Evolutionary conservation across 2,888 invertebrate genomes (phyloP).

Genomic region (Heliconius cydno): DNA sequence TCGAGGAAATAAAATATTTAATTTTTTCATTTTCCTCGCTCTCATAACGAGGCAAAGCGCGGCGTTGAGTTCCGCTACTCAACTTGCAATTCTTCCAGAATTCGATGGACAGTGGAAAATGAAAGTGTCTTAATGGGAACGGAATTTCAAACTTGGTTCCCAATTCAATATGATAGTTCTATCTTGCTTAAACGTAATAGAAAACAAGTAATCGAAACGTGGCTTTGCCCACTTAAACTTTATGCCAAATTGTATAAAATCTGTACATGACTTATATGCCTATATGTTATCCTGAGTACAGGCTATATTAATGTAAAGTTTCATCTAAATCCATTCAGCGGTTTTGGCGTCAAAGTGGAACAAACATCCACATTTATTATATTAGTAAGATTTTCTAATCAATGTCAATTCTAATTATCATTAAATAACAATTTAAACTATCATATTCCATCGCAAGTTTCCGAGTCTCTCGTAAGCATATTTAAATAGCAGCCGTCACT

Average conservation of each 20-base stretch:
- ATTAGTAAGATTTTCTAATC: no score
- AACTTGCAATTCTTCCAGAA: background rate
- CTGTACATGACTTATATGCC: no score
- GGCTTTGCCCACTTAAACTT: no score
- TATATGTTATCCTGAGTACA: no score
- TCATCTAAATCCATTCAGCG: no score
- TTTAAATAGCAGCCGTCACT: conserved; percentile 44
- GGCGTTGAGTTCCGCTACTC: background rate
- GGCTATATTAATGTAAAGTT: no score
- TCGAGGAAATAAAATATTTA: no score
- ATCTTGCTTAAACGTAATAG: background rate
- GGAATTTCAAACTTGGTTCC: background rate
- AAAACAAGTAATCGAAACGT: background rate
- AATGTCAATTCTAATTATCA: conserved; percentile 24
- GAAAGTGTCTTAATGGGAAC: background rate
- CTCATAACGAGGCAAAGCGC: no score
- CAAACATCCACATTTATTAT: no score
- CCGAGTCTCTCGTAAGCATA: conserved; percentile 34
- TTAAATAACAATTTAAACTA: conserved; percentile 34
- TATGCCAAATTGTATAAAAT: no score
- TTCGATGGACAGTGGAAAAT: background rate
- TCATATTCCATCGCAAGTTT: conserved; percentile 40
- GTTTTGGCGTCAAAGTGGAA: no score
- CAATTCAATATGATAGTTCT: background rate
- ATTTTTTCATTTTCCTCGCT: no score